A percentile compares a stretch with the other conserved stretches of the same genome.
Evolutionary conservation across 1,140 invertebrate genomes (phyloP).

Genomic region (Hylyphantes graminicola): DNA sequence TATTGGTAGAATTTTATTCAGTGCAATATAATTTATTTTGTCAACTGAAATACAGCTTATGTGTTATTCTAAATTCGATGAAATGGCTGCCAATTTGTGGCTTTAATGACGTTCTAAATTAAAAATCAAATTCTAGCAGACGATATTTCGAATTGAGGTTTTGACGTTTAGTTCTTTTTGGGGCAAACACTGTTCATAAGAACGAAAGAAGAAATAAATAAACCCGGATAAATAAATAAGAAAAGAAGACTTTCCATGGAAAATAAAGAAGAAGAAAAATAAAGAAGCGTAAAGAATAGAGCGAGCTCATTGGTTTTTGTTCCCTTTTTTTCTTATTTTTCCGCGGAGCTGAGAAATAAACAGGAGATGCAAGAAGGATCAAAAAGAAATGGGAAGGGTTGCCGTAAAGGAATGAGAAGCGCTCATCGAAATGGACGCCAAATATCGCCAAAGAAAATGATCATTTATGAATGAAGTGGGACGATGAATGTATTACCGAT

Average conservation of each 20-base stretch:
- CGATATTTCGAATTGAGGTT: too few species aligned
- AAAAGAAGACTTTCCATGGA: constrained; percentile 17
- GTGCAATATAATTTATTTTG: too few species aligned
- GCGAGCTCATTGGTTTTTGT: constrained; percentile 55
- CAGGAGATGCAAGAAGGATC: constrained; percentile 35
- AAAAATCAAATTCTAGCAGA: too few species aligned
- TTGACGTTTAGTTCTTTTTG: too few species aligned
- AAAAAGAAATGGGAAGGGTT: constrained; percentile 52
- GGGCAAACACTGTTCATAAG: neutral
- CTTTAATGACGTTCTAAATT: too few species aligned
- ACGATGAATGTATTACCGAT: too few species aligned
- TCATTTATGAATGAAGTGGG: too few species aligned
- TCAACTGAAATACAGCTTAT: too few species aligned
- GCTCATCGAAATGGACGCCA: neutral
- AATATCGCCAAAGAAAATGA: constrained; percentile 21
- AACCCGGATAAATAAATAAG: constrained; percentile 18
- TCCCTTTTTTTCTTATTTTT: constrained; percentile 10
- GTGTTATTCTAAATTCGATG: too few species aligned
- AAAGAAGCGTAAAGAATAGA: constrained; percentile 7
- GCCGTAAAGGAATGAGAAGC: neutral
- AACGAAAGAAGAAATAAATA: constrained; percentile 28
- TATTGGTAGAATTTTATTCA: too few species aligned
- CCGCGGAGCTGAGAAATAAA: constrained; percentile 48
- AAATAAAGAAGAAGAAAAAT: constrained; percentile 8
- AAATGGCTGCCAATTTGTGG: too few species aligned